Conservation (phyloP, 2,113 vertebrate genomes). For the Nicator chloris region DNA sequence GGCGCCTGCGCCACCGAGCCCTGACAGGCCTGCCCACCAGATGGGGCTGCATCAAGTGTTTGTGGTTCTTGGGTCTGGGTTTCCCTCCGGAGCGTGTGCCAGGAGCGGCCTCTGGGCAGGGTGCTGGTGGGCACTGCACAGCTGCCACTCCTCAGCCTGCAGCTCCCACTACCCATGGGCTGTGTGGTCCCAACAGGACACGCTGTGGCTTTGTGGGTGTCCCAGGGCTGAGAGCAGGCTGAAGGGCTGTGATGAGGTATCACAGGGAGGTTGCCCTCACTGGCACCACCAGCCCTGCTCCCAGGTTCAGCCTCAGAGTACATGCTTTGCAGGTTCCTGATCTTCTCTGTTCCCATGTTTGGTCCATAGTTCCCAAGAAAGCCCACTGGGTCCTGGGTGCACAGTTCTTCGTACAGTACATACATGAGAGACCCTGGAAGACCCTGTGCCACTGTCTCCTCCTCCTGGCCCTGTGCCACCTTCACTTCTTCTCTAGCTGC, state of each 20-base stretch:
- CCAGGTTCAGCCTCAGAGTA: slow-evolving; percentile 14
- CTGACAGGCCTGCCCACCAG: slow-evolving; percentile 65
- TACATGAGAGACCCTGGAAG: slow-evolving; percentile 60
- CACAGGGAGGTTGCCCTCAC: slow-evolving; percentile 7
- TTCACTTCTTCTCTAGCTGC: slow-evolving; percentile 87
- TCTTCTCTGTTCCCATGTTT: slow-evolving; percentile 44
- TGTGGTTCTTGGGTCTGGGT: slow-evolving; percentile 34
- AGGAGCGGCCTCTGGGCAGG: background rate
- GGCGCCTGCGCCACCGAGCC: slow-evolving; percentile 92
- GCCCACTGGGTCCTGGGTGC: background rate
- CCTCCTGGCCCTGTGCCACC: slow-evolving; percentile 37
- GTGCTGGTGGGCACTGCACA: accelerated
- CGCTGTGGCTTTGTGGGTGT: background rate
- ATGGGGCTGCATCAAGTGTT: slow-evolving; percentile 62
- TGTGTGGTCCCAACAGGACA: background rate
- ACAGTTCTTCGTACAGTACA: slow-evolving; percentile 63
- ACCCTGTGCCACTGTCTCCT: slow-evolving; percentile 41
- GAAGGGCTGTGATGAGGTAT: background rate
- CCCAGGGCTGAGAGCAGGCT: background rate
- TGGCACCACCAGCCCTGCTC: background rate
- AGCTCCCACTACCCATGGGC: background rate
- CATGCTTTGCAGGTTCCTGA: slow-evolving; percentile 24
- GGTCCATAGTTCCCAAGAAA: slow-evolving; percentile 56
- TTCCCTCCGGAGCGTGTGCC: background rate
- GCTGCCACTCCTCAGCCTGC: background rate